phyloP scores from a whole-genome alignment of 2,797 vertebrate genomes.

The Octomys mimax region DNA sequence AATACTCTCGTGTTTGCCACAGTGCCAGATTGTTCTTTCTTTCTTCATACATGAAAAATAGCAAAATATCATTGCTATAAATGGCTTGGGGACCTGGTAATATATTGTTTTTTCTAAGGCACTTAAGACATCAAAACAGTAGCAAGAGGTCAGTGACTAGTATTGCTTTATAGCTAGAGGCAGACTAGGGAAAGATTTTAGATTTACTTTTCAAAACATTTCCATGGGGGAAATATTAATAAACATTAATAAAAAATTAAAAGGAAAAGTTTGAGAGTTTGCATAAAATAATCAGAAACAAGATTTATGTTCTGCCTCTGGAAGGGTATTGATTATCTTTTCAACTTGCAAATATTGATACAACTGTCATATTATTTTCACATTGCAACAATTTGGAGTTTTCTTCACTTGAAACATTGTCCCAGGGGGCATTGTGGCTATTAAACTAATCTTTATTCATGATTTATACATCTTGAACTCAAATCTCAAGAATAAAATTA shows the following conservation, averaged over 20 bases:
- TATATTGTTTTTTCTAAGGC: constrained; percentile 77
- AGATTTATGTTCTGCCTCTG: constrained; percentile 65
- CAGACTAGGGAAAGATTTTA: constrained; percentile 69
- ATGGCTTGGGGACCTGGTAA: constrained; percentile 69
- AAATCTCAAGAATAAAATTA: constrained; percentile 72
- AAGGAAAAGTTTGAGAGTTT: constrained; percentile 68
- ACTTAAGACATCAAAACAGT: constrained; percentile 77
- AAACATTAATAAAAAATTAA: constrained; percentile 68
- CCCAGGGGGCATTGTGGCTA: constrained; percentile 50
- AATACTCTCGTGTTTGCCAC: constrained; percentile 53
- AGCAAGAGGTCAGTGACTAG: constrained; percentile 65
- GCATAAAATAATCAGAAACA: constrained; percentile 66
- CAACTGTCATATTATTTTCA: constrained; percentile 69
- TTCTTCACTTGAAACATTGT: constrained; percentile 72
- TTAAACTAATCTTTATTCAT: constrained; percentile 77
- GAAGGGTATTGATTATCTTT: constrained; percentile 69
- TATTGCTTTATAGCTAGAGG: constrained; percentile 73
- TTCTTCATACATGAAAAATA: constrained; percentile 25
- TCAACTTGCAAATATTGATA: constrained; percentile 74
- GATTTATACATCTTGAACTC: constrained; percentile 59
- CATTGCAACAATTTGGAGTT: constrained; percentile 58
- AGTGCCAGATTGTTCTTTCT: constrained; percentile 18
- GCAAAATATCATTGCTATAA: constrained; percentile 65
- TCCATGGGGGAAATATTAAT: constrained; percentile 73
- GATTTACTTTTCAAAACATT: constrained; percentile 75